A percentile compares a stretch with the other conserved stretches of the same genome.
Conservation (phyloP, 2,888 invertebrate genomes). For the Colletes collaris region DNA sequence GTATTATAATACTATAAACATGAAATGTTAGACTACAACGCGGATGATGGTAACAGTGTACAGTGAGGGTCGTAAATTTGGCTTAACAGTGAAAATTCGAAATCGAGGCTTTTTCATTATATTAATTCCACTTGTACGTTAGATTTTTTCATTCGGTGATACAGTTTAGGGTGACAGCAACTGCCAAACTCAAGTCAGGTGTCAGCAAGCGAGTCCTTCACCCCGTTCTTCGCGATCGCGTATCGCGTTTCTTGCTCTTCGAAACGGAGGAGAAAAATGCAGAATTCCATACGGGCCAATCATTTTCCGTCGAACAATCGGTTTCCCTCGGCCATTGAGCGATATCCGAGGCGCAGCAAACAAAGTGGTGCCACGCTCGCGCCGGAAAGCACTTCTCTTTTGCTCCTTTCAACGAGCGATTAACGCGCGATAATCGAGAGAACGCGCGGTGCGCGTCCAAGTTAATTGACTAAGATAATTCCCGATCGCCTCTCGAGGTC, state of each 20-base stretch:
- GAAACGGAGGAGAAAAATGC: neutral
- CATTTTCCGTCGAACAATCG: constrained; percentile 29
- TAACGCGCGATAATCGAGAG: constrained; percentile 60
- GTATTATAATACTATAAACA: no score
- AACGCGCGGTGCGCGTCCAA: constrained; percentile 57
- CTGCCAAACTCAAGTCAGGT: no score
- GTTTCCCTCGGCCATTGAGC: constrained; percentile 25
- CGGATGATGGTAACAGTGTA: no score
- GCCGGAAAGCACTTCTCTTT: constrained; percentile 35
- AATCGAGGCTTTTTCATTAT: no score
- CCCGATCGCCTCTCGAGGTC: constrained; percentile 61
- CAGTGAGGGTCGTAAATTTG: no score
- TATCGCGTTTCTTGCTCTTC: constrained; percentile 1
- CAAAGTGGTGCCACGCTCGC: constrained; percentile 21
- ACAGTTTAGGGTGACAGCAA: no score
- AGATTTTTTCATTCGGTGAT: no score
- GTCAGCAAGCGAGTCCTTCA: no score
- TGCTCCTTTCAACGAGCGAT: constrained; percentile 51
- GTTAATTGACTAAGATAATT: constrained; percentile 72
- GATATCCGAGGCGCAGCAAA: constrained; percentile 23
- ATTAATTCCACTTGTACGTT: no score
- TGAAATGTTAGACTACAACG: no score
- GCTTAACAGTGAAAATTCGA: no score
- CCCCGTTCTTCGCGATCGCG: no score
- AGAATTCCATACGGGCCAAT: constrained; percentile 27